A percentile compares a stretch with the other conserved stretches of the same genome.
Conservation (phyloP, 2,888 invertebrate genomes). For the Apocheima hispidaria region DNA sequence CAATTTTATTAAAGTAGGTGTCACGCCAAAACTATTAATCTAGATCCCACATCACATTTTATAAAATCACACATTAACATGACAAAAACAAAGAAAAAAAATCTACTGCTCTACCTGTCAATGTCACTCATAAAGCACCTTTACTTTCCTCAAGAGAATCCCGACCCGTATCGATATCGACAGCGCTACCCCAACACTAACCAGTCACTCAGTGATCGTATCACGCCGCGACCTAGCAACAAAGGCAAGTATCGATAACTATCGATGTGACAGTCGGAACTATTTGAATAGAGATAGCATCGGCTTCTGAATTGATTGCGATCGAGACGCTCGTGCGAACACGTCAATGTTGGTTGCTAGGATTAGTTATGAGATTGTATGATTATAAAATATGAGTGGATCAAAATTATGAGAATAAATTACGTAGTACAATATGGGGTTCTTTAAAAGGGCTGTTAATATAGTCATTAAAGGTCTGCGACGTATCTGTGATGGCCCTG, state of each 20-base stretch:
- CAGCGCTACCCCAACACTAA: constrained; percentile 48
- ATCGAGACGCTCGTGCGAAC: constrained; percentile 62
- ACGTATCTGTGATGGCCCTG: too few relatives aligned
- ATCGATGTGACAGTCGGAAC: constrained; percentile 39
- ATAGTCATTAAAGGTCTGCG: too few relatives aligned
- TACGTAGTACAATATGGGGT: too few relatives aligned
- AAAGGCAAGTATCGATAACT: constrained; percentile 38
- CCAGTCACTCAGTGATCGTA: constrained; percentile 45
- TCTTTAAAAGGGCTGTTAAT: too few relatives aligned
- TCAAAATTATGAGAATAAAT: too few relatives aligned
- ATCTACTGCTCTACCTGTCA: constrained; percentile 12
- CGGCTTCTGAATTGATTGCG: constrained; percentile 58
- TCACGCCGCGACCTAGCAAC: constrained; percentile 34
- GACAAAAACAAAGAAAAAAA: background rate
- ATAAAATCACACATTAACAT: background rate
- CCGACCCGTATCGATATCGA: constrained; percentile 36
- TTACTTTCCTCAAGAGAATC: constrained; percentile 21
- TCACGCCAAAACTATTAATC: too few relatives aligned
- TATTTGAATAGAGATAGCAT: constrained; percentile 58
- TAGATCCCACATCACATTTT: background rate
- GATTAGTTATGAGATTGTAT: too few relatives aligned
- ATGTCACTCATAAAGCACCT: constrained; percentile 11
- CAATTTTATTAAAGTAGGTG: too few relatives aligned
- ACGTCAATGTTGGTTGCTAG: constrained; percentile 41
- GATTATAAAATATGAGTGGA: too few relatives aligned